phyloP scores from a whole-genome alignment of 2,797 vertebrate genomes.

The Clarias platycephalus region DNA sequence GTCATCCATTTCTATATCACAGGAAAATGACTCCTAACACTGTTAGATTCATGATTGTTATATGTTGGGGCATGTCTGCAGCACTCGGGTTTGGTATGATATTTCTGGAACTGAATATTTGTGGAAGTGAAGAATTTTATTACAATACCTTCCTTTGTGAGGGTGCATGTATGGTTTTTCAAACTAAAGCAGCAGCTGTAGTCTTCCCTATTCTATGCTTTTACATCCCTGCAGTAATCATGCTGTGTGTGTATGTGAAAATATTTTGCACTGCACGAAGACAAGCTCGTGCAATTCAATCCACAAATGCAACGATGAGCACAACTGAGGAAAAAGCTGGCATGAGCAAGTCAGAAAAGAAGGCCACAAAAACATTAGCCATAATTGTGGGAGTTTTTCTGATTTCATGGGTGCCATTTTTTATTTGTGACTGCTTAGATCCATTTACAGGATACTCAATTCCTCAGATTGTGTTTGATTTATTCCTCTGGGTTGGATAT shows the following conservation, averaged over 20 bases:
- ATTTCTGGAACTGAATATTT: constrained; percentile 72
- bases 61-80: constrained; percentile 65
- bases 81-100: constrained; percentile 77
- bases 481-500: constrained; percentile 61
- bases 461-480: constrained; percentile 50
- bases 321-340: constrained; percentile 74
- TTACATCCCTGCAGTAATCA: constrained; percentile 50
- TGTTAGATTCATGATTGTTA: constrained; percentile 65
- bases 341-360: constrained; percentile 62
- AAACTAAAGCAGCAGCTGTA: constrained; percentile 35
- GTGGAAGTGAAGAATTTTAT: constrained; percentile 67
- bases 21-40: constrained; percentile 54
- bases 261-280: constrained; percentile 66
- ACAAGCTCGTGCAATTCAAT: constrained; percentile 73
- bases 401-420: constrained; percentile 61
- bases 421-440: constrained; percentile 57
- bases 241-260: constrained; percentile 54
- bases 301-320: constrained; percentile 56
- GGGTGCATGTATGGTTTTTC: constrained; percentile 48
- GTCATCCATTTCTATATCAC: constrained; percentile 52
- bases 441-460: constrained; percentile 54
- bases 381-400: constrained; percentile 54
- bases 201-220: constrained; percentile 46
- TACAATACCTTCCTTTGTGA: constrained; percentile 62
- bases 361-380: constrained; percentile 50